Evolutionary conservation across 2,113 vertebrate genomes (phyloP).

Genomic region (Leptobrachium leishanense): DNA sequence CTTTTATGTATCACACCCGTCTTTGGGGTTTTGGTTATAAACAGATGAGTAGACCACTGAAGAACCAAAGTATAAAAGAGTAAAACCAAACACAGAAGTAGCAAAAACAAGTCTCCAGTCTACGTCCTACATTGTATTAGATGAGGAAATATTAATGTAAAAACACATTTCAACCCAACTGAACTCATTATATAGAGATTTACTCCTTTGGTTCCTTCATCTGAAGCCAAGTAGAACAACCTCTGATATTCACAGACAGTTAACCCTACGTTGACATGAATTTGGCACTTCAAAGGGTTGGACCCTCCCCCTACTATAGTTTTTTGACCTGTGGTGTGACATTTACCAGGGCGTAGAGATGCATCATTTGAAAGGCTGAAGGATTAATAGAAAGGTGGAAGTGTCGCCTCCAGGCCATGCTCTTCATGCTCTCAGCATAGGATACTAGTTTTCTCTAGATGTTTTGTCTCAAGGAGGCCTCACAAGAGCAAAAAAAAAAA

Average conservation of each 20-base stretch:
- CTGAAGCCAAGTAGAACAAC: neutral
- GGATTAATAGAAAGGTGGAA: conserved; percentile 54
- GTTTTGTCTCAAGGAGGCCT: conserved; percentile 8
- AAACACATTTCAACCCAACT: no score
- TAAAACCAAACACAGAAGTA: no score
- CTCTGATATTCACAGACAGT: neutral
- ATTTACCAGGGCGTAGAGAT: conserved; percentile 19
- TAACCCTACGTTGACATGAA: neutral
- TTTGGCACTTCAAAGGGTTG: conserved; percentile 56
- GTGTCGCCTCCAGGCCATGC: conserved; percentile 15
- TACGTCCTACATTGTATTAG: no score
- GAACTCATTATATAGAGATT: no score
- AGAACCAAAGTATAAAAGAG: no score
- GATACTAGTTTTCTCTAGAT: neutral
- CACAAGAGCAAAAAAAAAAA: neutral
- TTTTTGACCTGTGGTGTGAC: conserved; percentile 40
- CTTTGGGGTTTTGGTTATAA: no score
- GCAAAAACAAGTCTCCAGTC: no score
- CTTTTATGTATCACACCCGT: no score
- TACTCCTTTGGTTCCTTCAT: no score
- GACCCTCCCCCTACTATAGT: neutral
- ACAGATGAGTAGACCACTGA: no score
- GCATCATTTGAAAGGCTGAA: conserved; percentile 40
- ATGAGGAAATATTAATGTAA: no score
- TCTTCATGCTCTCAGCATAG: neutral